Conservation (phyloP, 1,140 invertebrate species). For the Gonatopus flavifemur region DNA sequence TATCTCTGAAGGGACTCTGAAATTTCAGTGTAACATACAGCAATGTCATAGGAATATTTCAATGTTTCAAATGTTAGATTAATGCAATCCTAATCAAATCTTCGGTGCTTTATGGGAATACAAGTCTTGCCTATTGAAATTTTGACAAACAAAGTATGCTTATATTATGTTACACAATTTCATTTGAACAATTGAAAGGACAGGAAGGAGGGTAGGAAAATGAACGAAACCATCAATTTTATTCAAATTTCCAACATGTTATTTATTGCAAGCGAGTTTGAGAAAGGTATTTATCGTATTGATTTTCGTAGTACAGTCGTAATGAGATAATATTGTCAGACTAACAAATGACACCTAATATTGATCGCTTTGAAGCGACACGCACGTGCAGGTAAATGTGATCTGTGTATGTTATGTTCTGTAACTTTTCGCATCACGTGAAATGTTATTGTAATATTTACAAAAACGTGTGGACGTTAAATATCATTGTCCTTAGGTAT, state of each 20-base stretch:
- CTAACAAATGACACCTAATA: slow-evolving; percentile 31
- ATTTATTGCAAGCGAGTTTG: slow-evolving; percentile 49
- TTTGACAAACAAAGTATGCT: not conserved
- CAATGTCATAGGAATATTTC: no score
- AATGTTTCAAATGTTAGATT: slow-evolving; percentile 36
- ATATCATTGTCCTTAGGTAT: slow-evolving; percentile 33
- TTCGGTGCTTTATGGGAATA: no score
- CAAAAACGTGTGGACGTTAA: slow-evolving; percentile 30
- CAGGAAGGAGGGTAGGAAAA: not conserved
- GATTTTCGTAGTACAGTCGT: slow-evolving; percentile 41
- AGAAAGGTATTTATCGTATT: slow-evolving; percentile 46
- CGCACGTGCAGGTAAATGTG: slow-evolving; percentile 7
- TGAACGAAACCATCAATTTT: not conserved
- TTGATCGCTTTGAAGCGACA: slow-evolving; percentile 27
- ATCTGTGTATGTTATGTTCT: slow-evolving; percentile 6
- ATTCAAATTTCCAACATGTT: slow-evolving; percentile 46
- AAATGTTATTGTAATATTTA: slow-evolving; percentile 34
- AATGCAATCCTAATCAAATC: not conserved
- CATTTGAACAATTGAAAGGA: not conserved
- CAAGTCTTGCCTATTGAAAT: no score
- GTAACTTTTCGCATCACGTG: slow-evolving; percentile 25
- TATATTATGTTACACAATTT: not conserved
- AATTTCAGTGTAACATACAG: no score
- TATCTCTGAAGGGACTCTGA: no score
- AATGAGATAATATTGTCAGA: slow-evolving; percentile 40